Base-by-base conservation (phyloP, 2,888 invertebrate species). In the Iphiclides podalirius region DNA sequence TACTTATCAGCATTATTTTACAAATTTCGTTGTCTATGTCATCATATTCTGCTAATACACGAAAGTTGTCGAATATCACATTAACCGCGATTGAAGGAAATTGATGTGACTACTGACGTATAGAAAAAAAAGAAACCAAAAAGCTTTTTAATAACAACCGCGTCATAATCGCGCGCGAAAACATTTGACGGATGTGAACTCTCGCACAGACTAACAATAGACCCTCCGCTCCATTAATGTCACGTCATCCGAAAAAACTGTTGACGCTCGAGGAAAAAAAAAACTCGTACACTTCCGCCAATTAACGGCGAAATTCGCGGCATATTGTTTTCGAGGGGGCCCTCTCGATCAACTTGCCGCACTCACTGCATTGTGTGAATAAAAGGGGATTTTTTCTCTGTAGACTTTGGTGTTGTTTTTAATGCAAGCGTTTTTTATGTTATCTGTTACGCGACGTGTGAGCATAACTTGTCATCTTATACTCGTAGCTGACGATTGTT, bases 261-360 rank as follows among this genome's bases (percentile, higher is more conserved):
- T 75, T 74, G 75, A 75, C 73, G 64, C 52, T 37, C 26, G n/a
- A n/a, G n/a, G n/a, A n/a, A n/a, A 23, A 62, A 67, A 57, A 61
- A 47, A 53, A 53, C 37, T 56, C 54, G 52, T 63, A 59, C 60
- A 59, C 70, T 73, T 75, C 73, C 75, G 75, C 58, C 74, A 76
- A 75, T 77, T 75, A 75, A 49, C 54, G 13, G 35, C 20, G 28
- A 38, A 48, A 37, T 20, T 15, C 38, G 14, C 16, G 9, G 28
- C 52, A 43, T 35, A 44, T 45, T 50, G 50, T 44, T 50, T 45
- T 36, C 14, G 12, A 50, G 12, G 16, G 49, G 43, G 38, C 4
- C n/a, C n/a, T n/a, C 37, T 38, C 31, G 14, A 38, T 26, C 37
- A 45, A 38, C 45, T 38, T 36, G 41, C n/a, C n/a, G n/a, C 38